phyloP scores from a whole-genome alignment of 1,140 invertebrate genomes.

The Penaeus indicus region DNA sequence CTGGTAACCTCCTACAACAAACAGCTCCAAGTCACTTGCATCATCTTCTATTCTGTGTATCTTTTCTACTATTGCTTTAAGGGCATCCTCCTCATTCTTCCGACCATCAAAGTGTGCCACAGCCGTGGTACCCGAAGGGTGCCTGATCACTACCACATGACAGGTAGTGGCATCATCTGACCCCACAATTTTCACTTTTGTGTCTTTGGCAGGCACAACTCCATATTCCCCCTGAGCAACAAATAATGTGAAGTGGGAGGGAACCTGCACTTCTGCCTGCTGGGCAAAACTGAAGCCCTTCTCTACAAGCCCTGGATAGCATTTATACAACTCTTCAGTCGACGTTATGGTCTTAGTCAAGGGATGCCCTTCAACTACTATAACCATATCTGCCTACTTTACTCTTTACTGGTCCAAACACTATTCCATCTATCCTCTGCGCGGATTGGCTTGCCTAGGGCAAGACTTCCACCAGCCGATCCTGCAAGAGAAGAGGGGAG shows the following conservation, averaged over 20 bases:
- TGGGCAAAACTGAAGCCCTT: slow-evolving; percentile 34
- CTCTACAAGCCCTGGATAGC: slow-evolving; percentile 38
- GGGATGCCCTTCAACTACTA: slow-evolving; percentile 46
- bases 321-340: slow-evolving; percentile 43
- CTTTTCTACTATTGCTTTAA: slow-evolving; percentile 50
- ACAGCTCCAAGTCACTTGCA: slow-evolving; percentile 53
- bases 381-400: slow-evolving; percentile 51
- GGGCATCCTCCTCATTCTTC: slow-evolving; percentile 55
- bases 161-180: slow-evolving; percentile 67
- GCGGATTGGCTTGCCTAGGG: slow-evolving; percentile 40
- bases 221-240: slow-evolving; percentile 66
- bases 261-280: slow-evolving; percentile 25
- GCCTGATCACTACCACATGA: slow-evolving; percentile 64
- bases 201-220: slow-evolving; percentile 59
- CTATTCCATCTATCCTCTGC: slow-evolving; percentile 40
- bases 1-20: slow-evolving; percentile 65
- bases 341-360: slow-evolving; percentile 40
- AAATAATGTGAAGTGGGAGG: slow-evolving; percentile 57
- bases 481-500: slow-evolving; percentile 62
- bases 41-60: slow-evolving; percentile 43
- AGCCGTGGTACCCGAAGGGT: slow-evolving; percentile 54
- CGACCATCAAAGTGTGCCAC: slow-evolving; percentile 67
- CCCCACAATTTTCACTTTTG: slow-evolving; percentile 60
- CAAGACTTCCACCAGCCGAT: slow-evolving; percentile 41
- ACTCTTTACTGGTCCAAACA: neutral